Evolutionary conservation across 2,113 vertebrate species (phyloP).

Genomic region (Psittacara wagleri): DNA sequence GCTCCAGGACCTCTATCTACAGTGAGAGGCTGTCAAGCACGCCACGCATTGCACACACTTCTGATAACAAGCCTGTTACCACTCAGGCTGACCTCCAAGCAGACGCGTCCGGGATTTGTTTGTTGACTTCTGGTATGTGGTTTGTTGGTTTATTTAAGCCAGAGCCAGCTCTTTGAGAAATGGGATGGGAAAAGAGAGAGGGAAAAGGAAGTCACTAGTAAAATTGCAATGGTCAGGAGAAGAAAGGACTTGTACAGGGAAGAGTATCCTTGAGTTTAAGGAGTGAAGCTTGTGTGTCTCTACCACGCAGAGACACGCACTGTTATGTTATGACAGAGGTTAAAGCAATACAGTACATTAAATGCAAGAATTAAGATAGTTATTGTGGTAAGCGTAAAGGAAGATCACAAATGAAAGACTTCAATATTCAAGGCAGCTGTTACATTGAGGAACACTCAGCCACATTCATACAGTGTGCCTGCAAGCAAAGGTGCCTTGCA

Average conservation of each 20-base stretch:
- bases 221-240: not conserved
- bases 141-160: not conserved
- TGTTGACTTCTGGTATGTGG: not conserved
- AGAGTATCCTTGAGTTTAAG: not conserved
- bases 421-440: not conserved
- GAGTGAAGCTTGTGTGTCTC: not conserved
- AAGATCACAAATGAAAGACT: not conserved
- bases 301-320: not conserved
- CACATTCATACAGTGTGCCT: fast-evolving
- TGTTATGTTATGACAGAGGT: not conserved
- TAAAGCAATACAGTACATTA: not conserved
- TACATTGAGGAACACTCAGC: not conserved
- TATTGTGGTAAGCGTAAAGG: not conserved
- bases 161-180: not conserved
- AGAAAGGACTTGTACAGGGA: not conserved
- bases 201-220: not conserved
- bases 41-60: not conserved
- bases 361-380: not conserved
- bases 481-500: not conserved
- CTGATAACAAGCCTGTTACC: slow-evolving; percentile 1
- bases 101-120: not conserved
- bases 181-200: not conserved
- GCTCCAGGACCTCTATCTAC: not conserved
- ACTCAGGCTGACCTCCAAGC: not conserved
- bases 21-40: not conserved